Evolutionary conservation across 2,797 vertebrate species (phyloP), one percentile per base, ranked within the genome.

Genomic region (Crocidura indochinensis): DNA sequence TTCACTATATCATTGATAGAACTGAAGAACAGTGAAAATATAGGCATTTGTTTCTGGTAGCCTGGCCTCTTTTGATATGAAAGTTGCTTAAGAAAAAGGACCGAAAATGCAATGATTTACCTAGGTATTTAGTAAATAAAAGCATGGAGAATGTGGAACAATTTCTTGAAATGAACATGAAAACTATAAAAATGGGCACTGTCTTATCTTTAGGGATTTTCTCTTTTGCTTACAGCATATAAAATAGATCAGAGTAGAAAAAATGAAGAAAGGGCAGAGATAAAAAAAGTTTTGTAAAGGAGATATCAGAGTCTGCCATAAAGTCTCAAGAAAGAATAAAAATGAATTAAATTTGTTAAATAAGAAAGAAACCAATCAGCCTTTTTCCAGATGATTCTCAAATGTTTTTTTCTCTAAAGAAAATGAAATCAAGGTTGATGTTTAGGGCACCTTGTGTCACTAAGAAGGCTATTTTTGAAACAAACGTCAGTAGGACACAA

Each of bases 381-480:
- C 76, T 68, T 88, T 95, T 90, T 26, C 81, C 71, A 60, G 46
- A 92, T 69, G 68, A 90, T 76, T 94, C 62, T 46, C 90, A 92
- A 92, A 60, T 86, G 56, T 8, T 53, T 87, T 44, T 38, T 27
- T 1, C 87, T 90, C 26, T 88, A 96, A 94, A 88, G 87, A 93
- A 95, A 94, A 92, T 86, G 81, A 94, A 96, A 90, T 96, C 91
- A 90, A 95, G 91, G 90, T 95, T 91, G 88, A 90, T 94, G 78
- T 88, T 89, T 90, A 65, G 91, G 87, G 79, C 89, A 94, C 81
- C 65, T 64, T 90, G 85, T 85, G 87, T 92, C 31, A 46, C 85
- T 92, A 90, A 96, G 91, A 91, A 92, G 86, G 86, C 85, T 96
- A 94, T 97, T 95, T 95, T 95, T 94, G 88, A 95, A 94, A 92